Percentiles rank a stretch among this genome's conserved stretches.
Evolutionary conservation across 2,888 invertebrate species (phyloP).

Genomic region (Meta bourneti): DNA sequence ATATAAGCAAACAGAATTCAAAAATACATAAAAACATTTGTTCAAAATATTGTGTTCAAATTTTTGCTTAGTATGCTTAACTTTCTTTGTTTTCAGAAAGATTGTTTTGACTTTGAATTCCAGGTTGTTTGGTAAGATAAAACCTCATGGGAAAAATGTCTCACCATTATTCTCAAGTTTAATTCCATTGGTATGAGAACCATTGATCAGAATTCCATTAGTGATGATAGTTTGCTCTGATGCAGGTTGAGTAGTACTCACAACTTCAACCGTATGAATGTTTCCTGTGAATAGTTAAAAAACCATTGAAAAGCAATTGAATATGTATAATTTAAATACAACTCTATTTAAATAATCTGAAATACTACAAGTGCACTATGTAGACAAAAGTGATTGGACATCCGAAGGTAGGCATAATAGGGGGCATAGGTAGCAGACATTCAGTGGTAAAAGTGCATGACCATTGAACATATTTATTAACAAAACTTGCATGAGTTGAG

Average conservation of each 20-base stretch:
- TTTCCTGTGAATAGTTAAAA: conserved; percentile 29
- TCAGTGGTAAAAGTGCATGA: no score
- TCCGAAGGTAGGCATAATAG: neutral
- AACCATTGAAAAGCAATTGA: neutral
- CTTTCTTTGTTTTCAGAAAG: no score
- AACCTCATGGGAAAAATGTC: neutral
- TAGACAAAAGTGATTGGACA: neutral
- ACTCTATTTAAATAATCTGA: no score
- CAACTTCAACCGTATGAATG: conserved; percentile 73
- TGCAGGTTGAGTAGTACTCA: conserved; percentile 60
- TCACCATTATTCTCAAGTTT: conserved; percentile 65
- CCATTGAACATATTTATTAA: no score
- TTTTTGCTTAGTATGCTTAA: no score
- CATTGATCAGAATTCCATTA: conserved; percentile 73
- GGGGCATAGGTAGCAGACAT: neutral
- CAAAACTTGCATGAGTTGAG: no score
- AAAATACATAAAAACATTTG: no score
- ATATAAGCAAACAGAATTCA: no score
- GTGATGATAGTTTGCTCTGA: conserved; percentile 71
- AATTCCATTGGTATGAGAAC: conserved; percentile 72
- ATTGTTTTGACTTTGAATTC: no score
- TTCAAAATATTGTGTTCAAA: no score
- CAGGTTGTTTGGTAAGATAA: no score
- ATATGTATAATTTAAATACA: neutral
- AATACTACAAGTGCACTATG: neutral